Percentiles rank a stretch among this genome's conserved stretches.
Conservation (phyloP, 2,797 vertebrate species). For the Xyrichtys novacula region DNA sequence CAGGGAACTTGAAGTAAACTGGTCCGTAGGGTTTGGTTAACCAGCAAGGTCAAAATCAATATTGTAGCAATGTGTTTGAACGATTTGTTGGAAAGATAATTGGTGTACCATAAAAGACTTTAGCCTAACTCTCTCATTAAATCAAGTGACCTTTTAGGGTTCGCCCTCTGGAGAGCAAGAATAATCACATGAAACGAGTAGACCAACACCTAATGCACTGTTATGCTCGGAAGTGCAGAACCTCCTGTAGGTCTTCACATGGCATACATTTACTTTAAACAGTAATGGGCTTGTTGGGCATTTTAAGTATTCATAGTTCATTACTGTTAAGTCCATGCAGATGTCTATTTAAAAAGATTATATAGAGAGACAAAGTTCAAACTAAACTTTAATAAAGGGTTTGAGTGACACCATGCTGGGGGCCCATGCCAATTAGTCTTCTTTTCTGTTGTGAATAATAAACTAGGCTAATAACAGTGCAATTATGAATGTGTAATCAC, state of each 20-base stretch:
- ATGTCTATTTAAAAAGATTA: neutral
- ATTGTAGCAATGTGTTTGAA: no score
- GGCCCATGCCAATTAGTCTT: constrained; percentile 66
- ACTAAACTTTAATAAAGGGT: constrained; percentile 46
- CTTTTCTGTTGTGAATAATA: constrained; percentile 77
- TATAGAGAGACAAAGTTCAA: constrained; percentile 12
- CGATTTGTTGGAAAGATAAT: no score
- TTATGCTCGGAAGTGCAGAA: no score
- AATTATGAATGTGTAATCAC: constrained; percentile 80
- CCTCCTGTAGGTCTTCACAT: no score
- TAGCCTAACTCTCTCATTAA: no score
- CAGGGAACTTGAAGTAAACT: no score
- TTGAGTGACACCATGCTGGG: constrained; percentile 38
- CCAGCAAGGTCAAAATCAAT: no score
- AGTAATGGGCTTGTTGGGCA: neutral
- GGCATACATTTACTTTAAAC: no score
- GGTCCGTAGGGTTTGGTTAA: no score
- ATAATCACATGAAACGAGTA: neutral
- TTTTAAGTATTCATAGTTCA: constrained; percentile 20
- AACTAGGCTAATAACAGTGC: constrained; percentile 75
- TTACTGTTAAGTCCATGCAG: no score
- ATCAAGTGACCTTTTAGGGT: neutral
- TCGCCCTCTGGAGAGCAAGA: neutral
- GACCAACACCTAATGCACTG: neutral
- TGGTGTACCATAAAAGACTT: neutral